Evolutionary conservation across 2,113 vertebrate species (phyloP), one percentile per base, ranked within the genome.

Genomic region (Neogale vison): DNA sequence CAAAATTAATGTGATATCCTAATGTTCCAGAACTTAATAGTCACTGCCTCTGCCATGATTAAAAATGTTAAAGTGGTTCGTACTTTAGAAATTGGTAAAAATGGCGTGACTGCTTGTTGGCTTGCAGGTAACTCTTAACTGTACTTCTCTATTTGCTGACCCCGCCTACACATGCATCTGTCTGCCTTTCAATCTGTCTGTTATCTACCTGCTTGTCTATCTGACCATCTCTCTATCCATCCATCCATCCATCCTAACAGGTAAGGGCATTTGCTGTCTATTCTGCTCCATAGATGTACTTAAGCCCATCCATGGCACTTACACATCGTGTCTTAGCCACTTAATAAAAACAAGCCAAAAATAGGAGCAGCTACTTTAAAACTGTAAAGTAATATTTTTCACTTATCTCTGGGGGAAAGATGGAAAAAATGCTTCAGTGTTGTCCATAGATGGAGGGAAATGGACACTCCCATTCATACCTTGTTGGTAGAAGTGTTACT

Each of bases 311-410:
- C 81, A 7, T 88, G 55, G 36, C 80, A 80, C 45, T n/a, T 72
- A 81, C 11, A 55, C n/a, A 47, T 47, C 36, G 10, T 76, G 18
- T 94, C 36, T 34, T 88, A 94, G 67, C 65, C 21, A 42, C 24
- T 59, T 96, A 20, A 29, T 67, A 94, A 87, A 85, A 94, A 47
- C n/a, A 79, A 93, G 47, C 31, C 69, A 96, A 79, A 50, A 61
- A 79, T 71, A 69, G 74, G 39, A 93, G 21, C 23, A 65, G 36
- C 36, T 82, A 31, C 65, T 71, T 90, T 52, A 63, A 94, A 81
- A 87, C 50, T 74, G 24, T 47, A 67, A 86, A 86, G 42, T 87
- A 81, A 47, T 24, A 81, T 86, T 94, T 96, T 67, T 36, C 65
- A 57, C 65, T 45, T 90, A 63, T 10, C 23, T 74, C 88, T 82